Conservation (phyloP, 2,113 vertebrate species). For the Scartelaos histophorus region DNA sequence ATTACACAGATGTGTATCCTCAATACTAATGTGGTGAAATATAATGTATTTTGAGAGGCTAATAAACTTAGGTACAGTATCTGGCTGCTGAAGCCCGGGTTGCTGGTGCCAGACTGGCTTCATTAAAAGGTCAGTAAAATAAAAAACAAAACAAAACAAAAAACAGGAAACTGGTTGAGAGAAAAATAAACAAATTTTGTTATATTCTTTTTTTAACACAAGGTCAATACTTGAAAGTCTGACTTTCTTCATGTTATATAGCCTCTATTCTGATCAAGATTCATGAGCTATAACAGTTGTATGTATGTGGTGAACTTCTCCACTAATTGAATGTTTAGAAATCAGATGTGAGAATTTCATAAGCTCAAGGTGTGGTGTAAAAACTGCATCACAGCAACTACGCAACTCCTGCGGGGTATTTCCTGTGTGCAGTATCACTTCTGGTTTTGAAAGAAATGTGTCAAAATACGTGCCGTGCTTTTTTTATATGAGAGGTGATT, state of each 20-base stretch:
- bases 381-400: not conserved
- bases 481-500: no score
- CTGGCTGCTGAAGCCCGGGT: slow-evolving; percentile 24
- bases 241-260: not conserved
- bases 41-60: slow-evolving; percentile 49
- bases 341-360: not conserved
- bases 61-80: slow-evolving; percentile 40
- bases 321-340: not conserved
- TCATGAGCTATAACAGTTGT: no score
- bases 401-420: not conserved
- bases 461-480: not conserved
- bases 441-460: not conserved
- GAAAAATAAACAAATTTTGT: no score
- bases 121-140: slow-evolving; percentile 14
- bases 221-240: no score
- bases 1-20: slow-evolving; percentile 46
- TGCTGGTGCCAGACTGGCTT: slow-evolving; percentile 48
- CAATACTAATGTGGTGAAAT: slow-evolving; percentile 45
- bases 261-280: not conserved
- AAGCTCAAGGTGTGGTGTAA: not conserved
- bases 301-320: not conserved
- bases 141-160: not conserved
- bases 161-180: slow-evolving; percentile 15
- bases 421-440: not conserved
- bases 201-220: no score